phyloP scores from a whole-genome alignment of 2,113 vertebrate species.

The Carassius auratus region DNA sequence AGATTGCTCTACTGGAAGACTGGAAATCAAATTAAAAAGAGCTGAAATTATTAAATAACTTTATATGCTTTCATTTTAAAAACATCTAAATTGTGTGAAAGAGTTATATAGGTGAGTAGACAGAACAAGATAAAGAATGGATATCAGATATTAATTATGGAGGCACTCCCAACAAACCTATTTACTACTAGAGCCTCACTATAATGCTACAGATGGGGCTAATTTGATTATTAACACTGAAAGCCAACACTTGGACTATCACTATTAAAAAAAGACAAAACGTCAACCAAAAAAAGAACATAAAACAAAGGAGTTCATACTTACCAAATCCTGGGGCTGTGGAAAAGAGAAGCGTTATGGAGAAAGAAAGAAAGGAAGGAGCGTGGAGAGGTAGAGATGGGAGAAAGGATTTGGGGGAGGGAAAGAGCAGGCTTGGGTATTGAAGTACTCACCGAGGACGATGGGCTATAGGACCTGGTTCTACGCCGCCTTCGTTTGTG shows the following conservation, averaged over 20 bases:
- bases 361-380: conserved; percentile 62
- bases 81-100: neutral
- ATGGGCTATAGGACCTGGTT: conserved; percentile 96
- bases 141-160: neutral
- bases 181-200: conserved; percentile 42
- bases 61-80: neutral
- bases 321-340: conserved; percentile 79
- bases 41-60: conserved; percentile 6
- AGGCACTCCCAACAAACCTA: neutral
- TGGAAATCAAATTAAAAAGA: conserved; percentile 20
- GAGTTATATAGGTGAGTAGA: conserved; percentile 8
- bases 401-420: conserved; percentile 59
- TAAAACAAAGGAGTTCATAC: conserved; percentile 81
- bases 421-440: conserved; percentile 62
- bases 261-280: conserved; percentile 40
- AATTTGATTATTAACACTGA: conserved; percentile 12
- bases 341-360: conserved; percentile 58
- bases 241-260: conserved; percentile 49
- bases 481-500: conserved; percentile 93
- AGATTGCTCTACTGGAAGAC: conserved; percentile 1
- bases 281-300: conserved; percentile 39
- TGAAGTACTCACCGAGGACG: conserved; percentile 94
- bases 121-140: conserved; percentile 16
- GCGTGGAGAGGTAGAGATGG: conserved; percentile 58
- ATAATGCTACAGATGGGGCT: neutral